phyloP scores from a whole-genome alignment of 2,113 vertebrate species.

The Setophaga kirtlandii region DNA sequence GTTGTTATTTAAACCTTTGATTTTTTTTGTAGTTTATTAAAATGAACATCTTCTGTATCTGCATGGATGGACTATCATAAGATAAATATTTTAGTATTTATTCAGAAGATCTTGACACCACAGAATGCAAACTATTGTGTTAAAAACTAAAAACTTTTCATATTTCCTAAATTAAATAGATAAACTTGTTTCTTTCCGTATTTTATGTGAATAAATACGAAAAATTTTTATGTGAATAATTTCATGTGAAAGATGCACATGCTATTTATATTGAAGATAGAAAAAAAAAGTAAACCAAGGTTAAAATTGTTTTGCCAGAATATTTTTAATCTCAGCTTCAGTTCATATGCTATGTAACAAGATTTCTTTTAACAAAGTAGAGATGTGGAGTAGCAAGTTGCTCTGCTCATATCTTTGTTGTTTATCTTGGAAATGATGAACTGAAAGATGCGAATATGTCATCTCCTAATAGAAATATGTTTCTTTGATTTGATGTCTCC shows the following conservation, averaged over 20 bases:
- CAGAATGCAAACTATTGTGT: not conserved
- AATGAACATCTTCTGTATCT: not conserved
- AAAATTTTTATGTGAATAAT: not conserved
- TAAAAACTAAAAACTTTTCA: not conserved
- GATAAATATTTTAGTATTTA: not conserved
- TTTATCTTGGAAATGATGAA: not conserved
- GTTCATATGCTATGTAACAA: not conserved
- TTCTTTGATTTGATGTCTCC: not conserved
- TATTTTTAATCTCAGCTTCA: not conserved
- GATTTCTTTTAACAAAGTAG: not conserved
- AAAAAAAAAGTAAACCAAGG: not conserved
- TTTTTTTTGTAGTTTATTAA: not conserved
- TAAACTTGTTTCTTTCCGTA: not conserved
- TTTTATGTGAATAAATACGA: not conserved
- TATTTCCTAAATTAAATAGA: not conserved
- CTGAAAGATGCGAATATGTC: not conserved
- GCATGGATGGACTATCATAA: not conserved
- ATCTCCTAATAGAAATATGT: not conserved
- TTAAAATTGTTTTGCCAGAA: not conserved
- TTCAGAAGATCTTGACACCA: not conserved
- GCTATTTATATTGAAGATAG: not conserved
- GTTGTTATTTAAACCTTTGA: not conserved
- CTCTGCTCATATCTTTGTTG: not conserved
- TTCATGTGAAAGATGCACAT: not conserved
- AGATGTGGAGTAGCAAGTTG: not conserved